A percentile compares a stretch with the other conserved stretches of the same genome.
phyloP scores from a whole-genome alignment of 2,797 vertebrate genomes.

The Cossypha caffra region DNA sequence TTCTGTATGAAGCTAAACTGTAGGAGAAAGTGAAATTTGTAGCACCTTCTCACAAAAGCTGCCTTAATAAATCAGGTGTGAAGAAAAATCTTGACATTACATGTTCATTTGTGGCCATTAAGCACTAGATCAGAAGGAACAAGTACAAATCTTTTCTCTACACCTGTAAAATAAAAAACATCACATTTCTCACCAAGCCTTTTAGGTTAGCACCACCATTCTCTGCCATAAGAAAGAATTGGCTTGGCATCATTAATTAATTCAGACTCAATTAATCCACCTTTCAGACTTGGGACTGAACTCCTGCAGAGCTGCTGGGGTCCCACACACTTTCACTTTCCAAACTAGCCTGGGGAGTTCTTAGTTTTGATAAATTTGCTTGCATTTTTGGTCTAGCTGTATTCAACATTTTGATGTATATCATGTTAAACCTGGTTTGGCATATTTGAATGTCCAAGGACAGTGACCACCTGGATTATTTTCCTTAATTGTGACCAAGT shows the following conservation, averaged over 20 bases:
- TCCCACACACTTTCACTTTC: background rate
- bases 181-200: background rate
- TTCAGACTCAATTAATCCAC: background rate
- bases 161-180: background rate
- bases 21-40: background rate
- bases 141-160: background rate
- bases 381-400: background rate
- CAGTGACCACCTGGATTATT: constrained; percentile 88
- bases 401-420: background rate
- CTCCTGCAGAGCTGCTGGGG: background rate
- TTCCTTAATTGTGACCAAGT: constrained; percentile 88
- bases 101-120: background rate
- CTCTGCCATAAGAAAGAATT: background rate
- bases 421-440: background rate
- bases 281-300: background rate
- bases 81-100: background rate
- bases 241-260: background rate
- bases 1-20: background rate
- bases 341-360: background rate
- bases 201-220: background rate
- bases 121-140: background rate
- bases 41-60: background rate
- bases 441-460: background rate
- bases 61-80: background rate
- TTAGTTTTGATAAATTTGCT: background rate